Evolutionary conservation across 2,797 vertebrate species (phyloP), one percentile per base, ranked within the genome.

Genomic region (Hybognathus amarus): DNA sequence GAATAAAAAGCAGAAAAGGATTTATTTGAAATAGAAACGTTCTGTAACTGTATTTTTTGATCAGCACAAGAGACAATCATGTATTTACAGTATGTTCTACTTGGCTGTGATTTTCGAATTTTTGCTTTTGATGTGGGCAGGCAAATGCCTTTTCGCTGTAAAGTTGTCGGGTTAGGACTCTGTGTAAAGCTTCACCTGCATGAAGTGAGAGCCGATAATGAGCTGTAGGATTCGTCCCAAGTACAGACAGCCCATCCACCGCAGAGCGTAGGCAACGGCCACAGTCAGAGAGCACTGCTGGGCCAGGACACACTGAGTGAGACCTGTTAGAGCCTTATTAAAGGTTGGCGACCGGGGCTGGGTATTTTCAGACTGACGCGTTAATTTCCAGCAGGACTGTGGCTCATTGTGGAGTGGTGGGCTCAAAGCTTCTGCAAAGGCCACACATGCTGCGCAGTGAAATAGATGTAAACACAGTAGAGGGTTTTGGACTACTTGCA

Each of bases 371-470:
- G 91, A 92, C 90, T 89, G 83, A 89, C 85, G 89, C 84, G 82
- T 77, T 87, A 85, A 88, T 91, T 92, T 92, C 92, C 88, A 91
- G 90, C 89, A 89, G 90, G 88, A 89, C 89, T 90, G 89, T 90
- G 90, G 88, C 89, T 88, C 83, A 91, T 91, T 91, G 88, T 86
- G 79, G 67, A 82, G 78, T 67, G 33, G 42, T 85, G 75, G 36
- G 71, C 69, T 68, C 80, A 45, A 67, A 84, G 76, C 52, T 83
- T 89, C 90, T n/a, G 86, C 83, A 90, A 13, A 88, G 93, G 91
- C 93, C 93, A 94, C 93, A 94, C 93, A 95, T 91, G 90, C 76
- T 88, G 93, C 90, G 86, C 88, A 90, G 89, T 91, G 93, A 90
- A 68, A 91, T 89, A 89, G 89, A 89, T 91, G 92, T 93, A 92